Conservation (phyloP, 2,888 invertebrate species). For the Xanthorhoe spadicearia region DNA sequence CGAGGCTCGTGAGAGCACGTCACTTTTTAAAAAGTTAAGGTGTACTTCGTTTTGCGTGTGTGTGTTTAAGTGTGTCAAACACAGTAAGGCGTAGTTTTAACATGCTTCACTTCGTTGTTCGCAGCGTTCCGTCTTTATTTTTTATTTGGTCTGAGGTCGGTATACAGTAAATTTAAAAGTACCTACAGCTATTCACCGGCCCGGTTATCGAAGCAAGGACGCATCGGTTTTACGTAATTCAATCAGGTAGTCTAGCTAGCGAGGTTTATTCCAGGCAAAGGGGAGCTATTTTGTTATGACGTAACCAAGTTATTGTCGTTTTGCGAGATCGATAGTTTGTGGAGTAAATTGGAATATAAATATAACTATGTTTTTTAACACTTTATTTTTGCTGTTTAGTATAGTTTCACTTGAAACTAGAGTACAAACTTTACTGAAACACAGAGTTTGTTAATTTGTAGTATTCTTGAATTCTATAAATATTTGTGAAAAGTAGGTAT, state of each 20-base stretch:
- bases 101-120: too few relatives aligned
- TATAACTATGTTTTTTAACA: too few relatives aligned
- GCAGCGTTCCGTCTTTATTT: too few relatives aligned
- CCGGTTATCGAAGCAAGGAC: background rate
- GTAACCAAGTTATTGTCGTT: constrained; percentile 6
- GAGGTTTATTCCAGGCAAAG: constrained; percentile 18
- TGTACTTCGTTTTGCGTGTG: too few relatives aligned
- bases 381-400: too few relatives aligned
- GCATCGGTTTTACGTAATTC: constrained; percentile 20
- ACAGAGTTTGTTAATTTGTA: background rate
- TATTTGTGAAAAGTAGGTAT: too few relatives aligned
- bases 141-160: background rate
- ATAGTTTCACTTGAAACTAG: too few relatives aligned
- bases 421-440: background rate
- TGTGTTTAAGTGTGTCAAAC: too few relatives aligned
- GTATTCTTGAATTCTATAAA: too few relatives aligned
- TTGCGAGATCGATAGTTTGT: background rate
- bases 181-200: background rate
- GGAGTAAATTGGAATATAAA: background rate
- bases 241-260: constrained; percentile 21
- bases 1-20: too few relatives aligned
- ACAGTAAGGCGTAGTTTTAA: too few relatives aligned
- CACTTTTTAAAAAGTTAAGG: too few relatives aligned
- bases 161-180: background rate
- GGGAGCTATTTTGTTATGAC: constrained; percentile 13